Percentiles rank a stretch among this genome's conserved stretches.
These are phyloP conservation scores for Spermophilus dauricus DNA, from an alignment of 2,113 vertebrate genomes.

Conservation along the genomic window DNA sequence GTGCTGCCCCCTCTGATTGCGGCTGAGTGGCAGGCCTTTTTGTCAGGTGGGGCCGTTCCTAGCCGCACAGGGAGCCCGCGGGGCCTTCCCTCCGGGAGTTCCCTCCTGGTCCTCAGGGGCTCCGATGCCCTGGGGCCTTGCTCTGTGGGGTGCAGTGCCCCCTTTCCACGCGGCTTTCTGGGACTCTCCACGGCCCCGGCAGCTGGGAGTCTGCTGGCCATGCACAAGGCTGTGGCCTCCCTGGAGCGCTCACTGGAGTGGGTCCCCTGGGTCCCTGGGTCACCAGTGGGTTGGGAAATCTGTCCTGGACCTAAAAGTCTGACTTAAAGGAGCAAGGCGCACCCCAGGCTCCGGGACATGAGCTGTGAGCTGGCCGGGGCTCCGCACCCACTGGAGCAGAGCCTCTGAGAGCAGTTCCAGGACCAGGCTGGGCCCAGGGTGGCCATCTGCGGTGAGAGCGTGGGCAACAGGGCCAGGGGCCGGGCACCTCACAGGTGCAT, in stretches of 20 bases:
- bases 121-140: too few species aligned
- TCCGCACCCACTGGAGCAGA: accelerated
- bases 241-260: too few species aligned
- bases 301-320: not conserved
- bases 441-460: not conserved
- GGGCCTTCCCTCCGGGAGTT: not conserved
- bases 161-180: too few species aligned
- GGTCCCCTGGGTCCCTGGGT: accelerated
- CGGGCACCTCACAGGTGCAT: accelerated
- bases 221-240: not conserved
- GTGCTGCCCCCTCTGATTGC: not conserved
- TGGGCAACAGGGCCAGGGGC: accelerated
- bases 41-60: accelerated
- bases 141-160: too few species aligned
- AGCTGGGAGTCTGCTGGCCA: accelerated
- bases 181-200: too few species aligned
- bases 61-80: too few species aligned
- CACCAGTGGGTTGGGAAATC: not conserved
- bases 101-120: not conserved
- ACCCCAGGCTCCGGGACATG: accelerated
- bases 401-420: accelerated
- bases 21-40: not conserved
- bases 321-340: not conserved
- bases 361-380: accelerated
- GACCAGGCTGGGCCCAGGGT: not conserved